phyloP scores from a whole-genome alignment of 2,888 invertebrate genomes.

The Agrochola circellaris region DNA sequence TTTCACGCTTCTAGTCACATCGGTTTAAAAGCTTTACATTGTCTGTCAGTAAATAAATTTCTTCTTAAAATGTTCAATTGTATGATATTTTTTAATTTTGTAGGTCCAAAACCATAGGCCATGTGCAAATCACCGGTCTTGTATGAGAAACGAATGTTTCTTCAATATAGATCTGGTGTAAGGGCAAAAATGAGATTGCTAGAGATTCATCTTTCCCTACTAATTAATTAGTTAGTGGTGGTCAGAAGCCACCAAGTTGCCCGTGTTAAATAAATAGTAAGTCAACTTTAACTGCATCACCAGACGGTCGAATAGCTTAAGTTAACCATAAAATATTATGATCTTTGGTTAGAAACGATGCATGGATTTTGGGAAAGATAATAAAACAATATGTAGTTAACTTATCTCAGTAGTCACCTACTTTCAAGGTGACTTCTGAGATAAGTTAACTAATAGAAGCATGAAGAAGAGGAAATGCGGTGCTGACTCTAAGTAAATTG shows the following conservation, averaged over 20 bases:
- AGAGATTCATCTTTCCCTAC: conserved; percentile 18
- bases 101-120: background rate
- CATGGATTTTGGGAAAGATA: background rate
- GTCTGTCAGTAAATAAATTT: background rate
- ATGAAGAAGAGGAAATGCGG: background rate
- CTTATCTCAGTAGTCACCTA: no score
- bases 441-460: background rate
- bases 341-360: background rate
- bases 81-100: background rate
- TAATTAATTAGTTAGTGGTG: conserved; percentile 29
- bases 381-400: background rate
- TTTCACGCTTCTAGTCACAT: background rate
- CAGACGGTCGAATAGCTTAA: conserved; percentile 13
- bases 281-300: conserved; percentile 15
- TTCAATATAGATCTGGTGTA: background rate
- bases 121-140: background rate
- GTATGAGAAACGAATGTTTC: background rate
- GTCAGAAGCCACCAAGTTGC: conserved; percentile 37
- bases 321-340: background rate
- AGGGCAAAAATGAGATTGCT: conserved; percentile 2
- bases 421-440: background rate
- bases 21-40: background rate
- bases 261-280: conserved; percentile 24
- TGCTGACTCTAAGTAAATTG: background rate
- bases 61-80: background rate